Base-by-base conservation (phyloP, 1,140 invertebrate genomes). In the Diabrotica undecimpunctata region DNA sequence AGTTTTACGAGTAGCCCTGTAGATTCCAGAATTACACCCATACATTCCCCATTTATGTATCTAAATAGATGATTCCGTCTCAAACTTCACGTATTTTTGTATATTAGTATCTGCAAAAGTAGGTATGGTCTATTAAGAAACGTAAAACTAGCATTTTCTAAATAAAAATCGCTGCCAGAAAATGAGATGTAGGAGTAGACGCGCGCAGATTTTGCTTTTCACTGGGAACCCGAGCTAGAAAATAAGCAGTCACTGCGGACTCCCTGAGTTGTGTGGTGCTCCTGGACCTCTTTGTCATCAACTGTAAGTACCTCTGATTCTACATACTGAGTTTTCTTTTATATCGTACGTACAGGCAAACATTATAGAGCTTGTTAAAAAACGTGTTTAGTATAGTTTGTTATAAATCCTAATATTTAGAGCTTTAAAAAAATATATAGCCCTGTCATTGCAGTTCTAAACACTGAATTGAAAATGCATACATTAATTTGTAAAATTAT, bases 181-280 rank as follows among this genome's bases (percentile, higher is more conserved):
- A 59, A 12, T 6, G 57, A 9, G 61, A 10, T 41, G 67, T 68
- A 63, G 67, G 67, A 57, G 67, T 55, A 51, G 11, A n/a, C 56
- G 67, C 67, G 67, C 64, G 55, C 64, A 63, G 58, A 68, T 12
- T 46, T 54, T 12, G 59, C 41, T 56, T 59, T 54, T 68, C 59
- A 46, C 54, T 58, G 37, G 38, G 39, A 54, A 62, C 53, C 37
- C 50, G 60, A 59, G 57, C 67, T 62, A 46, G 36, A 51, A 51
- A 54, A 12, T 13, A 13, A 38, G 38, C 73, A 78, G 77, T 78
- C 77, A 75, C 77, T 77, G 72, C 75, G 74, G 72, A 69, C 77
- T 78, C 77, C 72, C 68, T 69, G 77, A 77, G 75, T 77, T 74
- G 76, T 77, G 77, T 75, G 73, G 77, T 78, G 77, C 77, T 78